Conservation (phyloP, 2,888 invertebrate species). For the Sycophila texana region DNA sequence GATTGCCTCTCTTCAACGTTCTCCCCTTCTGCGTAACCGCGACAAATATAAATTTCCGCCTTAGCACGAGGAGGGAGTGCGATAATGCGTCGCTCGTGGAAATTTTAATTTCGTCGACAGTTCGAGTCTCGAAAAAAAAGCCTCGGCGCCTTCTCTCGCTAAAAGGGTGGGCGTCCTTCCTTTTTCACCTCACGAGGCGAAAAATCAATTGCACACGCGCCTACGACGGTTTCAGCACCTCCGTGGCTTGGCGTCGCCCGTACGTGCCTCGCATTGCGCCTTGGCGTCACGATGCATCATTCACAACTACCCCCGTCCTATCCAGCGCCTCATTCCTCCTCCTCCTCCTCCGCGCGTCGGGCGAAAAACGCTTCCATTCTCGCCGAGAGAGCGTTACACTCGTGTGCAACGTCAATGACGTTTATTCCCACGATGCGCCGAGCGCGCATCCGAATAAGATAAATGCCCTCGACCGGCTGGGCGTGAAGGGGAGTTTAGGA, state of each 20-base stretch:
- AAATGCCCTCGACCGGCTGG: constrained; percentile 36
- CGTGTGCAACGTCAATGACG: constrained; percentile 41
- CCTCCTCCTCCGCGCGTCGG: neutral
- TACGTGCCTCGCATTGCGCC: constrained; percentile 54
- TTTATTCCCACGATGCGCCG: constrained; percentile 24
- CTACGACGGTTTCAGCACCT: constrained; percentile 16
- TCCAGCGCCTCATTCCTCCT: neutral
- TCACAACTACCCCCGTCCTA: constrained; percentile 15
- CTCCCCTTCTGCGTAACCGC: too few relatives aligned
- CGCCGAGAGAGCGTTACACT: constrained; percentile 40
- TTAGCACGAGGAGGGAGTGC: too few relatives aligned
- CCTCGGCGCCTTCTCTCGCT: neutral
- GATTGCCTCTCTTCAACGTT: too few relatives aligned
- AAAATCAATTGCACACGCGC: constrained; percentile 45
- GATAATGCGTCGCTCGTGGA: too few relatives aligned
- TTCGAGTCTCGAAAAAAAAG: too few relatives aligned
- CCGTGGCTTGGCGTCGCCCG: constrained; percentile 15
- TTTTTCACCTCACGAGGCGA: neutral
- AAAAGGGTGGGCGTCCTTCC: neutral
- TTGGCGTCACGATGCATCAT: constrained; percentile 44
- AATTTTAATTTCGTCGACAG: too few relatives aligned
- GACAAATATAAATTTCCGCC: too few relatives aligned
- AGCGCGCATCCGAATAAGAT: constrained; percentile 48
- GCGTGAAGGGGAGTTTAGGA: neutral
- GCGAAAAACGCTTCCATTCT: constrained; percentile 47